Evolutionary conservation across 2,797 vertebrate genomes (phyloP), one percentile per base, ranked within the genome.

Genomic region (Eospalax fontanierii): DNA sequence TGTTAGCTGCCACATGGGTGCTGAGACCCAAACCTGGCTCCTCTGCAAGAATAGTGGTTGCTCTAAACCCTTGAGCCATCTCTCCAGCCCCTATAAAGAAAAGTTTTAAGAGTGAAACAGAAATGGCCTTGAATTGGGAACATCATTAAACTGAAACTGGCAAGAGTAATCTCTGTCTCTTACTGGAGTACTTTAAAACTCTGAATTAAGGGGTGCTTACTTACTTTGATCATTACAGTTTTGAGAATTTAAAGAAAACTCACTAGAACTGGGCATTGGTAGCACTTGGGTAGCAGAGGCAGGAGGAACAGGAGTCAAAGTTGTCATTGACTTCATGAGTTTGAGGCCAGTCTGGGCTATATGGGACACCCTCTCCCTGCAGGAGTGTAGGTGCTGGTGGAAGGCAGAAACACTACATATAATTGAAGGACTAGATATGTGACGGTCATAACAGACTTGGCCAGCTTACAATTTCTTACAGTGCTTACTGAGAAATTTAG

Each of bases 101-200:
- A 73, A 73, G 21, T 73, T 38, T 71, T 79, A 59, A 89, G 89
- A 93, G 61, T 73, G 59, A 96, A 14, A 22, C 35, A 85, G 11
- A 85, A 85, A 61, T 76, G n/a, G 11, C 50, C 61, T 28, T 84
- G 40, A 71, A 75, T 82, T 82, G 26, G 26, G 78, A 89, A 74
- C 11, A 75, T 40, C 75, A 94, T 50, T 86, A 66, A 43, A 38
- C 79, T 89, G 66, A 46, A 4, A 21, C 85, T 46, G 59, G 10
- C n/a, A 26, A 0, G 5, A 50, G 84, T 91, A 35, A 70, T 89
- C 28, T 24, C 38, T 92, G 10, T 87, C 89, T 90, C n/a, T 70
- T 90, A 46, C 90, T 87, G 43, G 24, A 28, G 6, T 90, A 30
- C 91, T 93, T 84, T 33, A 74, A 74, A 87, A 38, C 54, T 22